Evolutionary conservation across 2,797 vertebrate genomes (phyloP).

Genomic region (Spea hammondii): DNA sequence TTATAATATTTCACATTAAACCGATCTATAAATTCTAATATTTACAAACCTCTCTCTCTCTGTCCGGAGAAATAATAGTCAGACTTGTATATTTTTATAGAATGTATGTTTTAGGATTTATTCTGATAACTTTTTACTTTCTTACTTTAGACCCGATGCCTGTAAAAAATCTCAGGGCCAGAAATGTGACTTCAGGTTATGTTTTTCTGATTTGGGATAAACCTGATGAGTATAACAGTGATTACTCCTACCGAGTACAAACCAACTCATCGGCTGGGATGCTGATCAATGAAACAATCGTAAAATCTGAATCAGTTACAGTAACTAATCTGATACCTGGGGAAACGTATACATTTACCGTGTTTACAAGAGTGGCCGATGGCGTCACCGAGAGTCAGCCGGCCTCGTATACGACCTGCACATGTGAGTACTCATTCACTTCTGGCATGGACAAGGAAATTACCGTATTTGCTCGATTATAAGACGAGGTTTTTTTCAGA

Average conservation of each 20-base stretch:
- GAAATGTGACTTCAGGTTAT: background rate
- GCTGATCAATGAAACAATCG: background rate
- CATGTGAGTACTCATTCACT: background rate
- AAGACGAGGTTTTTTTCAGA: too few species aligned
- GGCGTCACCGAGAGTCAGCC: background rate
- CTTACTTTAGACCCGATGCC: too few species aligned
- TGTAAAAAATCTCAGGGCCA: too few species aligned
- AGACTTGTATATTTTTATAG: too few species aligned
- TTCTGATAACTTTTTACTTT: too few species aligned
- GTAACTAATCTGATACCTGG: conserved; percentile 2
- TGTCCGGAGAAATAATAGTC: too few species aligned
- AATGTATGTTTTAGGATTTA: too few species aligned
- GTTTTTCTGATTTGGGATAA: conserved; percentile 6
- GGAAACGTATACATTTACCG: conserved; percentile 18
- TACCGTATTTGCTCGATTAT: too few species aligned
- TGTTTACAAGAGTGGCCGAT: conserved; percentile 41
- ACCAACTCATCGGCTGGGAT: background rate
- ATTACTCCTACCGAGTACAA: conserved; percentile 2
- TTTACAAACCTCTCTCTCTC: too few species aligned
- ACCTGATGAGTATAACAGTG: background rate
- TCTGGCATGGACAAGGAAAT: too few species aligned
- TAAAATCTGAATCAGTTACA: background rate
- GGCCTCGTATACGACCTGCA: background rate
- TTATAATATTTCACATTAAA: too few species aligned
- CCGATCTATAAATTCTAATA: too few species aligned